These are phyloP conservation scores for Scalopus aquaticus DNA, from an alignment of 2,113 vertebrate species.

Conservation along the genomic window DNA sequence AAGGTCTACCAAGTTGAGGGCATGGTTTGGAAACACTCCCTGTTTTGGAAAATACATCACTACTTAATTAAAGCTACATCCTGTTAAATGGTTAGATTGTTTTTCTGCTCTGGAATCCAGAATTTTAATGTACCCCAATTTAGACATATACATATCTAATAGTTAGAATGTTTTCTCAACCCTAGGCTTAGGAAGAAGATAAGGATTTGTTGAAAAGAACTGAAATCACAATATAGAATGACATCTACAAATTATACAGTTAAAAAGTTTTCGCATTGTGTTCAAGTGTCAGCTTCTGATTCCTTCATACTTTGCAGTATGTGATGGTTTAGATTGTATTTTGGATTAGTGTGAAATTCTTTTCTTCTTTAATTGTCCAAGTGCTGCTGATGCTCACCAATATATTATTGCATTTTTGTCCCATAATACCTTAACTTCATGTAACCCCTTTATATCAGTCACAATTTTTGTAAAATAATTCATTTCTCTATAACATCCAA, in stretches of 20 bases:
- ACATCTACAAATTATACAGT: neutral
- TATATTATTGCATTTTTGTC: neutral
- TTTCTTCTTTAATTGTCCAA: neutral
- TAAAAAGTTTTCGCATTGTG: neutral
- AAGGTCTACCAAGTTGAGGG: neutral
- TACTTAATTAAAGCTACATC: neutral
- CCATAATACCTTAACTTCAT: neutral
- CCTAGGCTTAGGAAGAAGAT: neutral
- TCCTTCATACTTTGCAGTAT: neutral
- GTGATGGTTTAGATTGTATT: neutral
- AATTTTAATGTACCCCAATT: neutral
- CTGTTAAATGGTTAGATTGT: neutral
- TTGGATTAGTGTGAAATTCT: neutral
- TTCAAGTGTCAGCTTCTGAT: neutral
- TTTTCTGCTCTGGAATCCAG: neutral
- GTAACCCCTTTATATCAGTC: neutral
- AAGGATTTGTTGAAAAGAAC: neutral
- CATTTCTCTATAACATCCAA: neutral
- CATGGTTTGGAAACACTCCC: neutral
- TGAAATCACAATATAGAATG: neutral
- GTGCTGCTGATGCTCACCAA: neutral
- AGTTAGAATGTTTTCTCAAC: neutral
- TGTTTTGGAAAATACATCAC: neutral
- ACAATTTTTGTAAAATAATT: neutral
- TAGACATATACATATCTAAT: neutral